These are phyloP conservation scores for Digitonthophagus gazella DNA, from an alignment of 2,888 invertebrate genomes.

Conservation along the genomic window DNA sequence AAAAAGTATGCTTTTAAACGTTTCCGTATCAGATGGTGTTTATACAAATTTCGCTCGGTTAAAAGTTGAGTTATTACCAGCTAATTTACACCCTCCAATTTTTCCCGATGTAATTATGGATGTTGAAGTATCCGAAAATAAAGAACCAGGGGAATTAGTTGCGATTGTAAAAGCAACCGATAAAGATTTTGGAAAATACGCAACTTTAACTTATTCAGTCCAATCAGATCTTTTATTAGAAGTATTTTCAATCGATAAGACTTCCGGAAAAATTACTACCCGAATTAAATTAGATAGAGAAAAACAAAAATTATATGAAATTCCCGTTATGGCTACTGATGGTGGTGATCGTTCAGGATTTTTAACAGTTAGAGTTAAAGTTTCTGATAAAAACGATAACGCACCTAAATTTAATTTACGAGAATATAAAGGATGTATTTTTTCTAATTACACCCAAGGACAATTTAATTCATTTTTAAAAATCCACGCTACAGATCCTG, in stretches of 20 bases:
- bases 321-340: constrained; percentile 81
- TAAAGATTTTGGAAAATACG: constrained; percentile 76
- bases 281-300: constrained; percentile 69
- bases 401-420: constrained; percentile 72
- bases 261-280: constrained; percentile 69
- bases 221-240: constrained; percentile 71
- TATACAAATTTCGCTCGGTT: constrained; percentile 85
- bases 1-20: constrained; percentile 72
- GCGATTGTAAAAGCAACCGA: constrained; percentile 75
- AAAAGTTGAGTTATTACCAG: constrained; percentile 73
- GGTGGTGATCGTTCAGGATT: constrained; percentile 76
- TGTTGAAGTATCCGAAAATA: constrained; percentile 79
- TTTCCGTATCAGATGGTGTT: constrained; percentile 94
- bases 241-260: constrained; percentile 70
- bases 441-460: constrained; percentile 58
- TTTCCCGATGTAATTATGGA: constrained; percentile 78
- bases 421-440: constrained; percentile 75
- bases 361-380: constrained; percentile 73
- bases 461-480: constrained; percentile 61
- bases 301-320: constrained; percentile 64
- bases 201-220: constrained; percentile 73
- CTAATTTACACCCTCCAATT: constrained; percentile 75
- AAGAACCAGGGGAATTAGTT: constrained; percentile 71
- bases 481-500: constrained; percentile 69
- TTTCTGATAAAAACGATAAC: constrained; percentile 83